Base-by-base conservation (phyloP, 2,113 vertebrate genomes). In the Pachypanchax playfairii region DNA sequence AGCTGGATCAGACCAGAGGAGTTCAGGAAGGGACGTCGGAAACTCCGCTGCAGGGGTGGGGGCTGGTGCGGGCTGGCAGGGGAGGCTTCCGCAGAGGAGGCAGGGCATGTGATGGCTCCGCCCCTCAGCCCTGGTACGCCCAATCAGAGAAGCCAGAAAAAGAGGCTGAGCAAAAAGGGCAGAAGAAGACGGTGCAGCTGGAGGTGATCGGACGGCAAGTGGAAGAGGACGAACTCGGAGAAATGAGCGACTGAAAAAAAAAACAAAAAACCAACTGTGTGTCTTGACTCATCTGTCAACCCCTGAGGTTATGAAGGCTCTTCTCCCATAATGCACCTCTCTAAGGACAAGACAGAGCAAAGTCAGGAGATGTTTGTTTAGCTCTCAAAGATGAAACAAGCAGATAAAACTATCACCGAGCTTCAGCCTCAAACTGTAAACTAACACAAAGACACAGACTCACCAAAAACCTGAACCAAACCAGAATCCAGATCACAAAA, bases 1-100 rank as follows among this genome's bases (percentile, higher is more conserved):
- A 93, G 74, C 85, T 93, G 67, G 90, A 92, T 77, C 90, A 87
- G 62, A 88, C 68, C 28, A 53, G 85, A 4, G 91, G 91, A 0
- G 67, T 89, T 31, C 90, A 89, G 78, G 86, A 87, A 8, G 83
- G 76, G 4, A 47, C 56, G 6, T 18, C 85, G 0, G 86, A 87
- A 11, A 33, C 48, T 21, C 83, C 83, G 21, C 79, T 70, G 36
- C 92, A 91, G 65, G 88, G 89, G 1, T 92, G 92, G 92, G 91
- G 92, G 6, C 15, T 92, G 69, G 91, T 92, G 7, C 76, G 92
- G 2, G 91, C 91, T 0, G 91, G 92, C 5, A 87, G 91, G 12
- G 91, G 91, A 0, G 91, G 90, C 1, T 92, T 92, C 84, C 82
- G 92, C 5, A 75, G 91, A 25, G 91, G 88, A 2, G 88, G 88